phyloP scores from a whole-genome alignment of 2,888 invertebrate species.

The Chymomyza procnemis region DNA sequence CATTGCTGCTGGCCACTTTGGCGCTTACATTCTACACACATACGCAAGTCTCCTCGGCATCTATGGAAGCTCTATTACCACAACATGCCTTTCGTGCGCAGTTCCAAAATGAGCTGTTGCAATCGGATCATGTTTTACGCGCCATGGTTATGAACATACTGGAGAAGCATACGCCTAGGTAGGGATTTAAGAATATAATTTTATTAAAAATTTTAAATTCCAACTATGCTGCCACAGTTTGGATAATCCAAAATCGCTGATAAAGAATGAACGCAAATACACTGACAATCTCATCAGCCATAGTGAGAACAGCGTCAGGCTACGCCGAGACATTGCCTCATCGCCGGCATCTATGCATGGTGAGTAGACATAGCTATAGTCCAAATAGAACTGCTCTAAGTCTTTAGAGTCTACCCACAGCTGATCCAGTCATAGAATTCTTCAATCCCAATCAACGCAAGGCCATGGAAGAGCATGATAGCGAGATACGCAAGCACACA shows the following conservation, averaged over 20 bases:
- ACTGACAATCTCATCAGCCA: conserved; percentile 44
- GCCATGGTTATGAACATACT: conserved; percentile 59
- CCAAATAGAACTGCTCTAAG: neutral
- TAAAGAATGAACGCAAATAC: conserved; percentile 66
- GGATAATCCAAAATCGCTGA: conserved; percentile 11
- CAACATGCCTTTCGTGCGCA: conserved; percentile 51
- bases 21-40: conserved; percentile 73
- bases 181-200: neutral
- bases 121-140: conserved; percentile 66
- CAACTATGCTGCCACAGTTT: neutral
- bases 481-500: conserved; percentile 81
- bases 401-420: conserved; percentile 43
- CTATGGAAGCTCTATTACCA: conserved; percentile 10
- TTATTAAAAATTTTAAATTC: neutral
- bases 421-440: conserved; percentile 85
- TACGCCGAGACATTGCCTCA: conserved; percentile 73
- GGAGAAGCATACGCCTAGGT: conserved; percentile 36
- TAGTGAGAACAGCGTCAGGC: conserved; percentile 43
- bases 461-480: conserved; percentile 84
- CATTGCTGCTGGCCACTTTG: conserved; percentile 70
- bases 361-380: conserved; percentile 44
- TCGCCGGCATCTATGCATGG: conserved; percentile 76
- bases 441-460: conserved; percentile 85
- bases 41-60: conserved; percentile 38
- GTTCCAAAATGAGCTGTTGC: conserved; percentile 64